Evolutionary conservation across 2,888 invertebrate genomes (phyloP), one percentile per base, ranked within the genome.

Genomic region (Amblyjoppa proteus): DNA sequence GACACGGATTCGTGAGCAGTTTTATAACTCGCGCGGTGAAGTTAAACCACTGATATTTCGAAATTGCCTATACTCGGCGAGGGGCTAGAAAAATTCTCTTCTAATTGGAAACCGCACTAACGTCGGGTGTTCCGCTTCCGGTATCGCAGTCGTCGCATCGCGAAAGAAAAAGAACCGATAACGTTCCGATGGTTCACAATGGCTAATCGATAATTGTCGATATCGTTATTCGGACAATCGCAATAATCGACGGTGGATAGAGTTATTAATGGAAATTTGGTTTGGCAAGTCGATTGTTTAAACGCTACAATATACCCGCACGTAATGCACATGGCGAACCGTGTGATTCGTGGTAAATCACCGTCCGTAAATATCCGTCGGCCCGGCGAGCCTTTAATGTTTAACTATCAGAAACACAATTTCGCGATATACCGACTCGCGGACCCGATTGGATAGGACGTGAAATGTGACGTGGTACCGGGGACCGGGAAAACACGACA

Each of bases 401-500:
- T 31, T 51, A 53, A 66, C 66, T 66, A 64, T 51, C 31, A 66
- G 66, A 64, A 76, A 66, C 49, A 51, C 66, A 51, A 66, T 76
- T 66, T 6, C 51, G 6, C 25, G 49, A 34, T 38, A 66, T 20
- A 38, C 34, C 25, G n/a, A 31, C 13, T 6, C 25, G 20, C 7
- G 16, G 49, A 20, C 16, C 64, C 4, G 61, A 28, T 25, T 56
- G 73, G 58, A 11, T 61, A 41, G 49, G 70, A 70, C 2, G 6
- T 28, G 53, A 79, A 75, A 34, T 66, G 38, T 38, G 38, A 76
- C 69, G 75, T 69, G 61, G 45, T 49, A 16, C 45, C 53, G 25
- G n/a, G 41, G 81, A 58, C n/a, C 45, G 16, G 51, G 77, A 76
- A 64, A 77, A 77, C 70, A 34, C 45, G n/a, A 69, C 71, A 73